phyloP scores from a whole-genome alignment of 2,113 vertebrate genomes.

The Neogobius melanostomus region DNA sequence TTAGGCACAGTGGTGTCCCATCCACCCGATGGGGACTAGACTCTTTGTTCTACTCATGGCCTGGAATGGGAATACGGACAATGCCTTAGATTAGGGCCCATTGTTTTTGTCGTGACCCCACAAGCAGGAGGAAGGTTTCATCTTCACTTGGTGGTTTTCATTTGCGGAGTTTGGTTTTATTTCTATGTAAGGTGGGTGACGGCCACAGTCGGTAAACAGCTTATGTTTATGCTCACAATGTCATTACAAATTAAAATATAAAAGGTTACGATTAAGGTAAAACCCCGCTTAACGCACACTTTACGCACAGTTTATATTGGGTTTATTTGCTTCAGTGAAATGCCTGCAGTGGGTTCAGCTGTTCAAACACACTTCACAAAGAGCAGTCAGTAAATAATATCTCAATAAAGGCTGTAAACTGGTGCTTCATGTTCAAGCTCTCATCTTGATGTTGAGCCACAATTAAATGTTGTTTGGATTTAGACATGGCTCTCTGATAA shows the following conservation, averaged over 20 bases:
- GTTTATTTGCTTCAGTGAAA: background rate
- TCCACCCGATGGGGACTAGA: conserved; percentile 37
- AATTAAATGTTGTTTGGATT: conserved; percentile 21
- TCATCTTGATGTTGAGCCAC: conserved; percentile 4
- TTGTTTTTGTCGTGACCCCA: conserved; percentile 41
- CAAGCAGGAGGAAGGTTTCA: conserved; percentile 37
- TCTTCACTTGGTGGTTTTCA: conserved; percentile 26
- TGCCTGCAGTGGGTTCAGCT: background rate
- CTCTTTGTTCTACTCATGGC: conserved; percentile 56
- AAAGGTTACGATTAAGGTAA: background rate
- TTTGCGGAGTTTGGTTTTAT: conserved; percentile 20
- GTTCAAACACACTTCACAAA: conserved; percentile 15
- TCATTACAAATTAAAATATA: background rate
- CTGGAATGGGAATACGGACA: conserved; percentile 57
- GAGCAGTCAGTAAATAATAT: conserved; percentile 2
- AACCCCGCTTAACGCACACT: background rate
- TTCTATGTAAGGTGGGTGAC: conserved; percentile 38
- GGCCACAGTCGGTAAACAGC: background rate
- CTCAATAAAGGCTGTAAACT: background rate
- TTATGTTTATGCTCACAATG: background rate
- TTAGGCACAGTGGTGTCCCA: conserved; percentile 52
- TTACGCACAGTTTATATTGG: background rate
- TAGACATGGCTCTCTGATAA: background rate
- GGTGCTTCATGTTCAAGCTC: conserved; percentile 9
- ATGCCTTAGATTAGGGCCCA: conserved; percentile 56